Conservation (phyloP, 2,113 vertebrate species). For the Halichoerus grypus region DNA sequence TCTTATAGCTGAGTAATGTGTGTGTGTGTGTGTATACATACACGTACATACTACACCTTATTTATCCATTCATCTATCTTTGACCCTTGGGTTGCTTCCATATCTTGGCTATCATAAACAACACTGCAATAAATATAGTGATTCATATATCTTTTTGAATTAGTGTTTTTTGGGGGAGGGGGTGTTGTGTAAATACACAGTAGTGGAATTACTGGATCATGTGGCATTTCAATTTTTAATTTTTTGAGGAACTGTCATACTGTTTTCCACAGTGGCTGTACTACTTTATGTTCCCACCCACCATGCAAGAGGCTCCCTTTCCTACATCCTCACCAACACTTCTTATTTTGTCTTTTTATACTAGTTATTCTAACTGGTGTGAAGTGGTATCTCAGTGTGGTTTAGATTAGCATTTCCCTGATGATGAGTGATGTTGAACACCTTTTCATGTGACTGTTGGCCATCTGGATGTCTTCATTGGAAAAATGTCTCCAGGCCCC, state of each 20-base stretch:
- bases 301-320: not conserved
- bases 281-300: not conserved
- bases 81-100: not conserved
- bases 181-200: not conserved
- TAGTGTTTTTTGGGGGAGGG: not conserved
- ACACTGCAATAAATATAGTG: not conserved
- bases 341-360: not conserved
- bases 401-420: not conserved
- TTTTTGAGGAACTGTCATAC: not conserved
- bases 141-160: not conserved
- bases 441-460: not conserved
- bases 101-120: not conserved
- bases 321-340: not conserved
- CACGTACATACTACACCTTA: not conserved
- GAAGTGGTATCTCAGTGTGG: not conserved
- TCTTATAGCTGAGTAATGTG: not conserved
- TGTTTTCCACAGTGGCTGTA: not conserved
- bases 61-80: not conserved
- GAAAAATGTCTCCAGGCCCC: not conserved
- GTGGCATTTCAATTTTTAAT: not conserved
- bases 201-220: not conserved
- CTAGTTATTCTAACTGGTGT: not conserved
- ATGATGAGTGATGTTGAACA: not conserved
- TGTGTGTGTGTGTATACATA: not conserved
- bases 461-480: not conserved